Conservation (phyloP, 2,888 invertebrate species). For the Hipparchia sbordonii region DNA sequence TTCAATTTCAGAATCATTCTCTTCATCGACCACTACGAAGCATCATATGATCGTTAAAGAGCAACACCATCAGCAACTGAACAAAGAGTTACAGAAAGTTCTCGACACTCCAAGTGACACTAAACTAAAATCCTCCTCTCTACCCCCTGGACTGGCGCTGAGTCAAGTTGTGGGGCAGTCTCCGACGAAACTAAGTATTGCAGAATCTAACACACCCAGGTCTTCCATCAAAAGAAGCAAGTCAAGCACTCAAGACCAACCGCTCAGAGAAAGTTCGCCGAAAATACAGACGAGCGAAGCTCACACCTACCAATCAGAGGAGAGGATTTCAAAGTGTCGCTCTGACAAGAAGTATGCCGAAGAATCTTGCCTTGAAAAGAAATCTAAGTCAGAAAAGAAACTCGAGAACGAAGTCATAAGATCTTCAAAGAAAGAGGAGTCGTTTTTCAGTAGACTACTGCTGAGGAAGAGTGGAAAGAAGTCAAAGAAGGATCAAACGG, state of each 20-base stretch:
- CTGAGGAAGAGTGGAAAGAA: constrained; percentile 88
- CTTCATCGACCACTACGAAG: constrained; percentile 79
- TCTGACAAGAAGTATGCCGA: constrained; percentile 71
- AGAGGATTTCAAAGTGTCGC: constrained; percentile 64
- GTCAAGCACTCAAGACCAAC: constrained; percentile 77
- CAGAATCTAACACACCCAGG: constrained; percentile 68
- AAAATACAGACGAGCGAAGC: constrained; percentile 54
- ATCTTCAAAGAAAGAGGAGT: constrained; percentile 81
- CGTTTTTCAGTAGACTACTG: constrained; percentile 86
- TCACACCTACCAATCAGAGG: constrained; percentile 61
- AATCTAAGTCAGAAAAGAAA: constrained; percentile 77
- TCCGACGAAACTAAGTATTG: constrained; percentile 79
- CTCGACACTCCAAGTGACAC: constrained; percentile 75
- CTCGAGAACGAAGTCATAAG: constrained; percentile 75
- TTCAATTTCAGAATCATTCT: constrained; percentile 72
- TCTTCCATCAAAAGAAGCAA: constrained; percentile 79
- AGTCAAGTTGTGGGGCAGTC: constrained; percentile 76
- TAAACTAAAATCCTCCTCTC: constrained; percentile 85
- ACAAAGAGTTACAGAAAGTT: constrained; percentile 69
- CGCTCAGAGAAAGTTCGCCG: constrained; percentile 62
- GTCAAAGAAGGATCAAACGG: constrained; percentile 82
- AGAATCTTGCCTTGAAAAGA: constrained; percentile 77
- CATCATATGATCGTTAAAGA: constrained; percentile 70
- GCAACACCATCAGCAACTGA: constrained; percentile 64
- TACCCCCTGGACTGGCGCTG: constrained; percentile 84